phyloP scores from a whole-genome alignment of 2,113 vertebrate genomes.

The Eleginops maclovinus region DNA sequence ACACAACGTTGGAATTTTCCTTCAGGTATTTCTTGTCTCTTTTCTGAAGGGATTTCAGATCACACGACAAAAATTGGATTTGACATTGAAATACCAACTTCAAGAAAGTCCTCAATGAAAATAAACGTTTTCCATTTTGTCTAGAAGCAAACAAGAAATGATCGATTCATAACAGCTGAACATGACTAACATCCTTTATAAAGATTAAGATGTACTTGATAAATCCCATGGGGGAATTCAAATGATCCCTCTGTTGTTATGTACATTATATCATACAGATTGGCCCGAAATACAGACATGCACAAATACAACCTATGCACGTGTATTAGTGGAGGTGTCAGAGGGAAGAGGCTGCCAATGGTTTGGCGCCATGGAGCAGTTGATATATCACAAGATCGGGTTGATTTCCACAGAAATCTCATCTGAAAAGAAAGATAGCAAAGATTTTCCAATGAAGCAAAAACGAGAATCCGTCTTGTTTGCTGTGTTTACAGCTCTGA shows the following conservation, averaged over 20 bases:
- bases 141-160: not conserved
- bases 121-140: not conserved
- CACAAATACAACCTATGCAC: no score
- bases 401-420: not conserved
- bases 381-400: not conserved
- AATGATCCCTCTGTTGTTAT: no score
- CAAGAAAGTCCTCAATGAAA: not conserved
- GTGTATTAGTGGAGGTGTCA: no score
- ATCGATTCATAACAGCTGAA: not conserved
- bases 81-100: not conserved
- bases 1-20: slow-evolving; percentile 26
- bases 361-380: no score
- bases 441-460: not conserved
- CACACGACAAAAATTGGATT: not conserved
- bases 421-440: no score
- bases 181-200: not conserved
- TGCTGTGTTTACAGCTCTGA: slow-evolving; percentile 21
- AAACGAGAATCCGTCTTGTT: not conserved
- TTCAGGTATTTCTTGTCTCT: slow-evolving; percentile 5
- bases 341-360: no score
- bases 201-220: no score
- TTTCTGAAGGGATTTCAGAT: not conserved
- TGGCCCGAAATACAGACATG: no score
- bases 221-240: no score
- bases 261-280: no score